Base-by-base conservation (phyloP, 2,888 invertebrate genomes). In the Tinea pellionella region DNA sequence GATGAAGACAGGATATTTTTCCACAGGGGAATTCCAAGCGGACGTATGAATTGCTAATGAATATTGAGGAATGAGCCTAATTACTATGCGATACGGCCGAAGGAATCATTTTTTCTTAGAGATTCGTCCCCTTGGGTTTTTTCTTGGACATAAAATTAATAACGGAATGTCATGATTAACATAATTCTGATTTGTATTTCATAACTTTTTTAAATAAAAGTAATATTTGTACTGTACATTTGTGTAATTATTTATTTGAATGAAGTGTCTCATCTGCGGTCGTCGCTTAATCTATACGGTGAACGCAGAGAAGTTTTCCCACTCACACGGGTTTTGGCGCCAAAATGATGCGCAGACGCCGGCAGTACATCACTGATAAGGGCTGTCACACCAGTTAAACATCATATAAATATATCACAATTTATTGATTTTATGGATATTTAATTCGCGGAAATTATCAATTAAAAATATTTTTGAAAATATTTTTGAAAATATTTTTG, bases 291-390 rank as follows among this genome's bases (percentile, higher is more conserved):
- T 53, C 53, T 53, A 16, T 53, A 15, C 15, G 8, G 47, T 47
- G 13, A 47, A 47, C 13, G 53, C 16, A 18, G 18, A 53, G 18
- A 53, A 53, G 53, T 53, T 53, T 53, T 53, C 53, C 53, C 53
- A 18, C 18, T 24, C 19, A n/a, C 53, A 24, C 53, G 53, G 53
- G 24, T 53, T 32, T 15, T 24, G 57, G 57, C 57, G 57, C 57
- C 57, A 57, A 57, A 30, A 55, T 8, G 32, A 32, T 57, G 57
- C 57, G 57, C 32, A 57, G 57, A 30, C 57, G 57, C 57, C 57
- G 19, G 13, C 16, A 29, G 30, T 32, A 24, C 53, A 47, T 47
- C 47, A 47, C 47, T 47, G 19, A 24, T 55, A 30, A 57, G 57
- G 57, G 57, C 29, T 57, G 57, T 57, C 57, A 57, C 57, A 12